Conservation (phyloP, 1,140 invertebrate species). For the Cataglyphis hispanica region DNA sequence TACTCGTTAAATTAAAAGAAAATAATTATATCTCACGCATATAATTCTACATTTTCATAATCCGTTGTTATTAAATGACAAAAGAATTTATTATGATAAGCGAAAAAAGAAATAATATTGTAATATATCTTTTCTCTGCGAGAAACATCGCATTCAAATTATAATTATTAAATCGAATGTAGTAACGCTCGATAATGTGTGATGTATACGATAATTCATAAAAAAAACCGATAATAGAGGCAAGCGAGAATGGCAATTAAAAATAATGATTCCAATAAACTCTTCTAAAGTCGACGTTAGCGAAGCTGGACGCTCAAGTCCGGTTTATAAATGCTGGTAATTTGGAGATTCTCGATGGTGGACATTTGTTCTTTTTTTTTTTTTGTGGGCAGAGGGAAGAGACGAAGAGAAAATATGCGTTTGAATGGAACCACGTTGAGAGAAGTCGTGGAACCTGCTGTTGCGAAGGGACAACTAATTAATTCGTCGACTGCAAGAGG, state of each 20-base stretch:
- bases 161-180: conserved; percentile 38
- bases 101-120: conserved; percentile 9
- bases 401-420: neutral
- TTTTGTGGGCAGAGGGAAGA: neutral
- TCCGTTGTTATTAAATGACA: neutral
- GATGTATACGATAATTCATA: conserved; percentile 45
- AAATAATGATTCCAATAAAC: conserved; percentile 32
- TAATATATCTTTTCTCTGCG: conserved; percentile 1
- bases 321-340: conserved; percentile 67
- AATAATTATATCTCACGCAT: neutral
- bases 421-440: conserved; percentile 24
- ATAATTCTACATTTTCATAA: neutral
- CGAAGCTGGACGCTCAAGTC: neutral
- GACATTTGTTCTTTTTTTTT: conserved; percentile 21
- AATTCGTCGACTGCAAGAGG: conserved; percentile 55
- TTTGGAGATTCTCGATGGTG: conserved; percentile 41
- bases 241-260: conserved; percentile 40
- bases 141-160: neutral
- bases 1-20: neutral
- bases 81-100: too few species aligned
- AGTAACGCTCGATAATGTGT: conserved; percentile 43
- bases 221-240: conserved; percentile 26
- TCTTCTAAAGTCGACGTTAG: conserved; percentile 61
- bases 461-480: conserved; percentile 50
- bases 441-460: neutral